phyloP scores from a whole-genome alignment of 2,888 invertebrate genomes.

The Netelia virgata region DNA sequence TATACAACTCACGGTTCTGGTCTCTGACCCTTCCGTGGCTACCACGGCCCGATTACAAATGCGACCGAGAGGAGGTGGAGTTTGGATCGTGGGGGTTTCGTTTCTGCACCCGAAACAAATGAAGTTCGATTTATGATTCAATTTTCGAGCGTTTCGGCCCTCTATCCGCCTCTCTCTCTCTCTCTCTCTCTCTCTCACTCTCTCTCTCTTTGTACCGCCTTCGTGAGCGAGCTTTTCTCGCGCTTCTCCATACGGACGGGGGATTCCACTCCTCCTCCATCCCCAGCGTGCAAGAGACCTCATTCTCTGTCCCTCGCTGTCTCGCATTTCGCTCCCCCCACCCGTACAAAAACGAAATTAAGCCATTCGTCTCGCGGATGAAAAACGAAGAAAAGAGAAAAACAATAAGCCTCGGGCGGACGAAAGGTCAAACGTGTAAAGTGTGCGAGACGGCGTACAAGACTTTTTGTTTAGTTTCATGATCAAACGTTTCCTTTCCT shows the following conservation, averaged over 20 bases:
- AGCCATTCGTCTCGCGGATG: slow-evolving; percentile 73
- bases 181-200: slow-evolving; percentile 23
- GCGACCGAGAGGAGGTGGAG: slow-evolving; percentile 51
- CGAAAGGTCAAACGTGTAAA: slow-evolving; percentile 45
- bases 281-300: neutral
- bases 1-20: slow-evolving; percentile 18
- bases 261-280: slow-evolving; percentile 1
- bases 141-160: slow-evolving; percentile 71
- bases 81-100: slow-evolving; percentile 23
- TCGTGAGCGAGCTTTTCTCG: slow-evolving; percentile 17
- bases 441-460: slow-evolving; percentile 1
- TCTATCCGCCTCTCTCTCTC: slow-evolving; percentile 15
- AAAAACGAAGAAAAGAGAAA: slow-evolving; percentile 4
- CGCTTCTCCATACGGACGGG: slow-evolving; percentile 31
- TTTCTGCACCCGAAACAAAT: slow-evolving; percentile 70
- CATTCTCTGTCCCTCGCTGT: neutral
- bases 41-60: slow-evolving; percentile 68
- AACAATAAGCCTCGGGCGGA: slow-evolving; percentile 21
- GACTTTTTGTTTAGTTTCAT: neutral
- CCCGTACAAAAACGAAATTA: slow-evolving; percentile 72
- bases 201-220: neutral
- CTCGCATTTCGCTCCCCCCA: slow-evolving; percentile 1
- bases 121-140: slow-evolving; percentile 75
- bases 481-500: slow-evolving; percentile 54
- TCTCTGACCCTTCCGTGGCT: slow-evolving; percentile 49